These are phyloP conservation scores for Platichthys stellatus DNA, from an alignment of 2,113 vertebrate species.

Conservation along the genomic window DNA sequence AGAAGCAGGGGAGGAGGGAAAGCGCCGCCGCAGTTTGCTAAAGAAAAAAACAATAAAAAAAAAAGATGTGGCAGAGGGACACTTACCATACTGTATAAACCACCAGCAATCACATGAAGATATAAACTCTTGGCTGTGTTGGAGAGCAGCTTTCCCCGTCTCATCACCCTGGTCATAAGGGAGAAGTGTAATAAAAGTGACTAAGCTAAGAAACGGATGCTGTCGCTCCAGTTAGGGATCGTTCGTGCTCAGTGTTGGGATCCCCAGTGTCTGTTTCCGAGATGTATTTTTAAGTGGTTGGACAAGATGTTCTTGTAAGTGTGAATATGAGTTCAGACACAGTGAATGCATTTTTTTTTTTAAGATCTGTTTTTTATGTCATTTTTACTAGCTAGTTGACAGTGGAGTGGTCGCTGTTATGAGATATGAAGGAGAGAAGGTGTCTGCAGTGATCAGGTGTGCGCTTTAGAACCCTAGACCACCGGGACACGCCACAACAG, in stretches of 20 bases:
- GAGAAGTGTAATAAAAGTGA: constrained; percentile 54
- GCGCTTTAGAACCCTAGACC: constrained; percentile 8
- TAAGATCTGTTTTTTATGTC: constrained; percentile 15
- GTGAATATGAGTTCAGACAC: constrained; percentile 40
- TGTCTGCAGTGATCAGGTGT: neutral
- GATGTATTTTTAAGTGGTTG: constrained; percentile 38
- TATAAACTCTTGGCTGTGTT: constrained; percentile 15
- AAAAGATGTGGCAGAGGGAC: neutral
- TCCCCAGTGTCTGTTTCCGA: constrained; percentile 18
- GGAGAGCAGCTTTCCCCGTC: constrained; percentile 21
- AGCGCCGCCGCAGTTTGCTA: constrained; percentile 69
- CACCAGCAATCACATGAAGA: constrained; percentile 62
- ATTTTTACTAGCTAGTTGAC: constrained; percentile 29
- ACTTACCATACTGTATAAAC: constrained; percentile 35
- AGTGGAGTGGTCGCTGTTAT: neutral
- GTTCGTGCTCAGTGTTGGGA: constrained; percentile 28
- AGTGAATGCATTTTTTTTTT: constrained; percentile 29
- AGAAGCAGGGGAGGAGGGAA: constrained; percentile 80
- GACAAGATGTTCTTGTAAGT: constrained; percentile 36
- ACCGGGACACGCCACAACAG: neutral
- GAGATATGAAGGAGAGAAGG: neutral
- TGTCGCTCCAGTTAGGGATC: constrained; percentile 11
- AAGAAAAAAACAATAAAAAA: neutral
- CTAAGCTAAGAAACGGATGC: constrained; percentile 42
- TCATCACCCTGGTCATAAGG: constrained; percentile 31